These are phyloP conservation scores for Nothoprocta perdicaria DNA, from an alignment of 2,113 vertebrate genomes.

Conservation along the genomic window DNA sequence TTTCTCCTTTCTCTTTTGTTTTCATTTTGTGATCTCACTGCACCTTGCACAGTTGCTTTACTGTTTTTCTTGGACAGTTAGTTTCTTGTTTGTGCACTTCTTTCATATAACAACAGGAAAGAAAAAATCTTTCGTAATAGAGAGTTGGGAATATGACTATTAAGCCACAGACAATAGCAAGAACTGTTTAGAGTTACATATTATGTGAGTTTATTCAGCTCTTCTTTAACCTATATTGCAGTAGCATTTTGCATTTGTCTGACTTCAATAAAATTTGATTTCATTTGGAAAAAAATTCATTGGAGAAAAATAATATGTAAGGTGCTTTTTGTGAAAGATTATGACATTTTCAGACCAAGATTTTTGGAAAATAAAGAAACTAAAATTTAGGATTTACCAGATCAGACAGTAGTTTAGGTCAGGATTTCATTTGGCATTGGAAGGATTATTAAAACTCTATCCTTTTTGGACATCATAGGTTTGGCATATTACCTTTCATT, in stretches of 20 bases:
- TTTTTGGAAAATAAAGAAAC: neutral
- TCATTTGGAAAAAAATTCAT: neutral
- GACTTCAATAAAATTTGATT: neutral
- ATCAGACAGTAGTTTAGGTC: neutral
- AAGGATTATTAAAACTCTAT: neutral
- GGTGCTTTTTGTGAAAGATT: neutral
- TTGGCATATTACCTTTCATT: neutral
- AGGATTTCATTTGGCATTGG: neutral
- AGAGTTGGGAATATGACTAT: neutral
- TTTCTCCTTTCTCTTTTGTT: neutral
- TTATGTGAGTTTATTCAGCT: neutral
- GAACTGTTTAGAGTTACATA: neutral
- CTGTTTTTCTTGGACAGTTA: neutral
- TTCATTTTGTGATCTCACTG: accelerated
- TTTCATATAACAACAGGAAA: neutral
- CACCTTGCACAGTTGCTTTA: accelerated
- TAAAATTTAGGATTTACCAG: neutral
- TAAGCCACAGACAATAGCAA: neutral
- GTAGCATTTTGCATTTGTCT: neutral
- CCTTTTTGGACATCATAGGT: neutral
- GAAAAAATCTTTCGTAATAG: neutral
- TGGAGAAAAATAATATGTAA: neutral
- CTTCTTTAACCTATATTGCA: neutral
- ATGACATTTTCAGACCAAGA: neutral
- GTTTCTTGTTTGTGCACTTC: neutral